Conservation (phyloP, 1,140 invertebrate genomes). For the Littorina saxatilis region DNA sequence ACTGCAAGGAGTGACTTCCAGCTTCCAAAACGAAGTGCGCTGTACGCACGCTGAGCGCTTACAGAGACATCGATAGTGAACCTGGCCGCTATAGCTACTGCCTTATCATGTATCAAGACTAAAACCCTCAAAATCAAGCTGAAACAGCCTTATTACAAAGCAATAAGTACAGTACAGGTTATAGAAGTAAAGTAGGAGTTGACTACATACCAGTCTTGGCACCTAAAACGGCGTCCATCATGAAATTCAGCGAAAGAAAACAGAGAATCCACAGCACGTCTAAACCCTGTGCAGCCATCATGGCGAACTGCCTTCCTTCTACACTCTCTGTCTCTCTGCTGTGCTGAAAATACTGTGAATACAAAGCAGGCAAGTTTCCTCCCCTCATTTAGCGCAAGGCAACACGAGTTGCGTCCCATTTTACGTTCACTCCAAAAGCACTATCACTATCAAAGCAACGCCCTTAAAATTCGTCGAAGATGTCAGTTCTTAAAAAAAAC, state of each 20-base stretch:
- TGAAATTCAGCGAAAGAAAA: not conserved
- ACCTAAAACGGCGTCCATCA: not conserved
- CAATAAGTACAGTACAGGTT: not conserved
- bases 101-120: not conserved
- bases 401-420: not conserved
- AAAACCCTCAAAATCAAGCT: not conserved
- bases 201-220: conserved; percentile 10
- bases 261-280: conserved; percentile 1
- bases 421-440: too few species aligned
- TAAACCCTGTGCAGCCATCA: conserved; percentile 2
- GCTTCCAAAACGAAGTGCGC: too few species aligned
- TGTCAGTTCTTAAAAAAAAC: too few species aligned
- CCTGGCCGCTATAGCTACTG: too few species aligned
- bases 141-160: not conserved
- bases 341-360: not conserved
- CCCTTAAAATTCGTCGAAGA: too few species aligned
- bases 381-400: not conserved
- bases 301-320: conserved; percentile 23
- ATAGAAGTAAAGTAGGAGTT: not conserved
- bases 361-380: conserved; percentile 6
- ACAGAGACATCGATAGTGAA: not conserved
- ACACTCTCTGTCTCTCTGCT: not conserved
- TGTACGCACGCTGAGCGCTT: too few species aligned
- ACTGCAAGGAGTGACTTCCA: too few species aligned
- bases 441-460: too few species aligned